Conservation (phyloP, 1,140 invertebrate species). For the Diploscapter pachys region DNA sequence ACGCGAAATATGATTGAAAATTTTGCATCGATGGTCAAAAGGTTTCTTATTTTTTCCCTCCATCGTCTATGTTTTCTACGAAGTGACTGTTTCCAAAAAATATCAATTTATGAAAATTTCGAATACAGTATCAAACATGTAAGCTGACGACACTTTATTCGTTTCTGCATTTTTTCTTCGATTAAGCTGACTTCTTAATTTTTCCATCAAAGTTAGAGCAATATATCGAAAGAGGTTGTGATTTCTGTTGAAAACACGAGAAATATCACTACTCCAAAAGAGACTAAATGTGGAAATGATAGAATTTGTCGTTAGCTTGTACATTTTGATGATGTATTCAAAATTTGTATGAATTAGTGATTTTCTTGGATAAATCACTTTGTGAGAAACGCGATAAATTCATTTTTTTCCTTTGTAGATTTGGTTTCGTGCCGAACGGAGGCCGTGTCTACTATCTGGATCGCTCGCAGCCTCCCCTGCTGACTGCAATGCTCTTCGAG, state of each 20-base stretch:
- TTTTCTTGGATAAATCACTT: conserved; percentile 8
- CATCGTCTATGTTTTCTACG: no score
- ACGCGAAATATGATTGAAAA: conserved; percentile 73
- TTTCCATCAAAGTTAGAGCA: no score
- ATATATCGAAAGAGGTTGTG: background rate
- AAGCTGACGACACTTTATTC: no score
- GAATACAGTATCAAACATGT: no score
- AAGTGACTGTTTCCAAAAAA: no score
- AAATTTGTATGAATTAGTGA: background rate
- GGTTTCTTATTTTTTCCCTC: conserved; percentile 7
- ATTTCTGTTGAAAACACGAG: background rate
- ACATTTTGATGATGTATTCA: no score
- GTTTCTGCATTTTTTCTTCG: no score
- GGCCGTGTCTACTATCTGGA: conserved; percentile 79
- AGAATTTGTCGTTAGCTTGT: no score
- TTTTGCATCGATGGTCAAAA: conserved; percentile 45
- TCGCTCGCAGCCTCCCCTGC: conserved; percentile 80
- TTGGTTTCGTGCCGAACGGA: conserved; percentile 82
- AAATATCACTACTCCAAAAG: no score
- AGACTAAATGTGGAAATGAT: background rate
- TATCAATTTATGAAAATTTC: no score
- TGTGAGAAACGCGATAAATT: conserved; percentile 18
- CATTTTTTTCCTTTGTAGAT: conserved; percentile 39
- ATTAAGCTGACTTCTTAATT: no score
- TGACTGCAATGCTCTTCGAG: conserved; percentile 78